Percentiles rank a stretch among this genome's conserved stretches.
Evolutionary conservation across 1,140 invertebrate genomes (phyloP).

Genomic region (Aethina tumida): DNA sequence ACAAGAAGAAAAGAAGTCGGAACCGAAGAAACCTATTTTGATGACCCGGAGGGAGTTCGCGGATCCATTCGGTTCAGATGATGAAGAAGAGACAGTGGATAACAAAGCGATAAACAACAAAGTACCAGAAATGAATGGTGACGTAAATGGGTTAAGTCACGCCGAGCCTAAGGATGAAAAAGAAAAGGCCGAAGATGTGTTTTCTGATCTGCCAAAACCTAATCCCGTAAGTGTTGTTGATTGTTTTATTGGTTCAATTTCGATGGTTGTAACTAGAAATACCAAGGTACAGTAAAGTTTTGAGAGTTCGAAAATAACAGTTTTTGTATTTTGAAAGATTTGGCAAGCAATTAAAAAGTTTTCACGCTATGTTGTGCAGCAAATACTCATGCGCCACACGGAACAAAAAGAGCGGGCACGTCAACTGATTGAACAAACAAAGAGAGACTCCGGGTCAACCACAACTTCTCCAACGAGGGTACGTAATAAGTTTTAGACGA

Average conservation of each 20-base stretch:
- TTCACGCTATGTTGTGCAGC: conserved; percentile 41
- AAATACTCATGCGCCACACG: conserved; percentile 66
- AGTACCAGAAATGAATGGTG: conserved; percentile 16
- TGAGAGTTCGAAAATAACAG: background rate
- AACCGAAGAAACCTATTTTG: conserved; percentile 46
- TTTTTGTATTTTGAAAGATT: conserved; percentile 17
- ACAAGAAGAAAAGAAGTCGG: conserved; percentile 21
- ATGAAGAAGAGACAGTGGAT: conserved; percentile 57
- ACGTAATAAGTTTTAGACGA: conserved; percentile 11
- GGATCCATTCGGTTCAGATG: conserved; percentile 86
- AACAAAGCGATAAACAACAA: conserved; percentile 11
- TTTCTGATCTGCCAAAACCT: conserved; percentile 37
- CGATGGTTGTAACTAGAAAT: background rate
- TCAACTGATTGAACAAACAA: conserved; percentile 78
- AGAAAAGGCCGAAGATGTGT: conserved; percentile 17
- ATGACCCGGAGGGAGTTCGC: conserved; percentile 81
- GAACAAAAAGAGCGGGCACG: conserved; percentile 84
- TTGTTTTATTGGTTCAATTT: conserved; percentile 9
- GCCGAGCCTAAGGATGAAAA: conserved; percentile 13
- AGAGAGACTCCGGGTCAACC: conserved; percentile 53
- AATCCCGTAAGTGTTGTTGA: conserved; percentile 31
- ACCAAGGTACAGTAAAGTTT: background rate
- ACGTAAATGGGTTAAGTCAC: conserved; percentile 18
- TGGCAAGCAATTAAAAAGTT: conserved; percentile 31
- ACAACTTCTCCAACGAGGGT: conserved; percentile 28